phyloP scores from a whole-genome alignment of 2,888 invertebrate genomes.

The Auanema freiburgensis region DNA sequence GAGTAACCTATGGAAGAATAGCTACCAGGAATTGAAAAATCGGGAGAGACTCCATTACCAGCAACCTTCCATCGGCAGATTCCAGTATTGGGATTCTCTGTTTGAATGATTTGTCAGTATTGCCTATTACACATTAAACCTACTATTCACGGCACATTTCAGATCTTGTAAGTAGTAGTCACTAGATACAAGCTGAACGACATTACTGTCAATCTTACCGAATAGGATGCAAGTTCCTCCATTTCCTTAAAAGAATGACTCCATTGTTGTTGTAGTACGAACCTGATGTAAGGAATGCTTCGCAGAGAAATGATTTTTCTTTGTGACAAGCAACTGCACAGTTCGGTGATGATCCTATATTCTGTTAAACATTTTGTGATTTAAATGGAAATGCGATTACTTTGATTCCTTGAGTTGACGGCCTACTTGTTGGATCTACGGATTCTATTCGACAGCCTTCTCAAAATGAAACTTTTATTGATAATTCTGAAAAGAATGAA shows the following conservation, averaged over 20 bases:
- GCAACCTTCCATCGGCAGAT: neutral
- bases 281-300: slow-evolving; percentile 17
- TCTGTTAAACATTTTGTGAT: neutral
- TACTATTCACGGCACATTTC: slow-evolving; percentile 11
- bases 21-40: slow-evolving; percentile 1
- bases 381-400: neutral
- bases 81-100: neutral
- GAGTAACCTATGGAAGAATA: slow-evolving; percentile 4
- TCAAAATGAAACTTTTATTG: too few relatives aligned
- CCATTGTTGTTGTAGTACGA: too few relatives aligned
- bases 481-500: too few relatives aligned
- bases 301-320: slow-evolving; percentile 16
- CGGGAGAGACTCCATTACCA: neutral
- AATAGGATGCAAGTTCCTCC: slow-evolving; percentile 17
- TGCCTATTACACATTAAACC: neutral
- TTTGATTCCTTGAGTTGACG: slow-evolving; percentile 17
- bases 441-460: slow-evolving; percentile 13
- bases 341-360: slow-evolving; percentile 15
- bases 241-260: slow-evolving; percentile 6
- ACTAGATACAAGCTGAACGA: slow-evolving; percentile 9
- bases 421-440: slow-evolving; percentile 15
- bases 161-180: slow-evolving; percentile 19
- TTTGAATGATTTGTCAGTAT: neutral
- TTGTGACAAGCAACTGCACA: slow-evolving; percentile 12
- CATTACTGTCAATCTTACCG: slow-evolving; percentile 8